These are phyloP conservation scores for Thymelicus lineola DNA, from an alignment of 2,888 invertebrate species.

Conservation along the genomic window DNA sequence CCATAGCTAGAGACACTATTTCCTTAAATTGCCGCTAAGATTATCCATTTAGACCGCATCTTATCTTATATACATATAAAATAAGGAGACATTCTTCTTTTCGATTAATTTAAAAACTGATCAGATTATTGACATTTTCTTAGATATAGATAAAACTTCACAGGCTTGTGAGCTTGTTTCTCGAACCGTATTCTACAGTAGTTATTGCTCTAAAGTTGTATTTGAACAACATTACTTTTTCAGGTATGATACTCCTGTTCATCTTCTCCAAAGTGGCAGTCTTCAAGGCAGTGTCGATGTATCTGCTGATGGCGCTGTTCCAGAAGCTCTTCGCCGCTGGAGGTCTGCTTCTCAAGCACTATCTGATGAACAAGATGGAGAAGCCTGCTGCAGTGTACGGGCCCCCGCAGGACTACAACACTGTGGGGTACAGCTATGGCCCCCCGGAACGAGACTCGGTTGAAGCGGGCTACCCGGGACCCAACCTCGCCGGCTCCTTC, in stretches of 20 bases:
- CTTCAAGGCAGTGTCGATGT: slow-evolving; percentile 67
- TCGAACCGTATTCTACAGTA: background rate
- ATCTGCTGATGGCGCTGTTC: slow-evolving; percentile 71
- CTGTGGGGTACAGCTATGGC: slow-evolving; percentile 75
- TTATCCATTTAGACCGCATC: no score
- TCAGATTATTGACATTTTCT: no score
- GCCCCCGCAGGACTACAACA: slow-evolving; percentile 71
- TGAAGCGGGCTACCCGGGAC: slow-evolving; percentile 54
- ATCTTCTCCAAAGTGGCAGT: slow-evolving; percentile 70
- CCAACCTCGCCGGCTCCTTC: slow-evolving; percentile 62
- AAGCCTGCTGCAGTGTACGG: slow-evolving; percentile 59
- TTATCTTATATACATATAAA: no score
- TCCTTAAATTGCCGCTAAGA: no score
- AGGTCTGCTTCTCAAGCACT: slow-evolving; percentile 67
- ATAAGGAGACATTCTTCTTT: no score
- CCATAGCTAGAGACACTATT: no score
- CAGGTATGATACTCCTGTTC: slow-evolving; percentile 69
- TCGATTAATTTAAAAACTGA: no score
- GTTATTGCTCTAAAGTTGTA: background rate
- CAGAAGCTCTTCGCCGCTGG: slow-evolving; percentile 72
- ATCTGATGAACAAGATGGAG: slow-evolving; percentile 60
- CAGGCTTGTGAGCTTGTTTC: no score
- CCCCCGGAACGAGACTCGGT: slow-evolving; percentile 61
- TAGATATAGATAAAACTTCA: no score
- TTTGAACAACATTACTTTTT: slow-evolving; percentile 32